phyloP scores from a whole-genome alignment of 2,888 invertebrate species.

The Pammene fasciana region DNA sequence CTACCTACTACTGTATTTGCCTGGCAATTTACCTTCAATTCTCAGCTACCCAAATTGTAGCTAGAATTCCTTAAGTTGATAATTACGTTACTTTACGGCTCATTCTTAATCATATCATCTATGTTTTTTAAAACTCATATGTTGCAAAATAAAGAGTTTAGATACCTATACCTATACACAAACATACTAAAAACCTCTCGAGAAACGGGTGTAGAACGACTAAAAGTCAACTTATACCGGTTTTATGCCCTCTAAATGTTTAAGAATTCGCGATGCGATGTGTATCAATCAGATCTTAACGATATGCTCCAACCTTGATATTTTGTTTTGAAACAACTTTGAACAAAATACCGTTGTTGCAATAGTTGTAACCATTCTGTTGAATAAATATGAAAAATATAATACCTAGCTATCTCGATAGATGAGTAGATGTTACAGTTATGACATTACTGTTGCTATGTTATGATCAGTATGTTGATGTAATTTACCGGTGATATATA shows the following conservation, averaged over 20 bases:
- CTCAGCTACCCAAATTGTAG: too few relatives aligned
- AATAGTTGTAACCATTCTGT: constrained; percentile 17
- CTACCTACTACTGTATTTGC: too few relatives aligned
- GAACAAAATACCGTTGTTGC: constrained; percentile 31
- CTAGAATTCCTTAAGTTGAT: too few relatives aligned
- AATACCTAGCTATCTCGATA: background rate
- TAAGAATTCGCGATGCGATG: constrained; percentile 33
- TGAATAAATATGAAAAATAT: background rate
- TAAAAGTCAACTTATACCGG: constrained; percentile 23
- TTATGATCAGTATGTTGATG: too few relatives aligned
- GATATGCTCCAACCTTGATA: constrained; percentile 37
- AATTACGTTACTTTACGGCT: too few relatives aligned
- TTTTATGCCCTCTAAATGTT: constrained; percentile 25
- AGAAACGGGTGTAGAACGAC: constrained; percentile 3
- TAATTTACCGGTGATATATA: too few relatives aligned
- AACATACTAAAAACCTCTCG: background rate
- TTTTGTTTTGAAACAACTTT: constrained; percentile 35
- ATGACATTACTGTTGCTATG: too few relatives aligned
- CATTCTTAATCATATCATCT: too few relatives aligned
- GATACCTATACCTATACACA: background rate
- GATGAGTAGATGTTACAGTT: too few relatives aligned
- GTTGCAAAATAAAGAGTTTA: too few relatives aligned
- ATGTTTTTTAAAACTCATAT: too few relatives aligned
- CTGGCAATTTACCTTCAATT: too few relatives aligned
- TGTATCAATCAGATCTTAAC: constrained; percentile 33